Conservation (phyloP, 2,113 vertebrate species). For the Triplophysa siluroides region DNA sequence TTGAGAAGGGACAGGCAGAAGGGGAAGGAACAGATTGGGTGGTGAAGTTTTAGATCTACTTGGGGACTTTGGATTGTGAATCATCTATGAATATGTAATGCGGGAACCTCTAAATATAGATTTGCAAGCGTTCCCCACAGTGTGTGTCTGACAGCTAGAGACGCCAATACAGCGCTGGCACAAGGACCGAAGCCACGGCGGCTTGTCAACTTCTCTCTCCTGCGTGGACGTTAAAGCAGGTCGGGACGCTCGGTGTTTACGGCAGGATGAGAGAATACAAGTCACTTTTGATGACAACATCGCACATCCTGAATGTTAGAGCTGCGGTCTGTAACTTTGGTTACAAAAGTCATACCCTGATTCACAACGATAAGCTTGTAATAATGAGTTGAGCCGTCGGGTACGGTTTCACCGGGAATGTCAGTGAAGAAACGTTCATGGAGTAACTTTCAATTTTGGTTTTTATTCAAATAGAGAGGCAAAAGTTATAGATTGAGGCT, state of each 20-base stretch:
- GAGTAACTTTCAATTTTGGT: no score
- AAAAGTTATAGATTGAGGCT: no score
- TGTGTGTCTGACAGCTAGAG: constrained; percentile 46
- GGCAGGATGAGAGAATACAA: neutral
- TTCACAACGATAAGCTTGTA: no score
- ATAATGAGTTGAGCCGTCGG: no score
- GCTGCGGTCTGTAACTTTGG: no score
- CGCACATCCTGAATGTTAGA: neutral
- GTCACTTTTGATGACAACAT: neutral
- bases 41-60: constrained; percentile 40
- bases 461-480: no score
- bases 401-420: no score
- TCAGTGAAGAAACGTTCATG: no score
- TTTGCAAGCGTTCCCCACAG: constrained; percentile 43
- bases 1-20: neutral
- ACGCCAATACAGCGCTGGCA: constrained; percentile 46
- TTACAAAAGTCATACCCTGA: no score
- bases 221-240: constrained; percentile 5
- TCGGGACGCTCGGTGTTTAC: neutral
- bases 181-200: constrained; percentile 34
- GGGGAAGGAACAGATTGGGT: constrained; percentile 29
- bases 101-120: constrained; percentile 56
- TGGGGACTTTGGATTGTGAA: constrained; percentile 52
- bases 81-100: constrained; percentile 58
- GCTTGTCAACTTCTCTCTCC: constrained; percentile 30